A percentile compares a stretch with the other conserved stretches of the same genome.
phyloP scores from a whole-genome alignment of 2,113 vertebrate genomes.

The Labrus mixtus region DNA sequence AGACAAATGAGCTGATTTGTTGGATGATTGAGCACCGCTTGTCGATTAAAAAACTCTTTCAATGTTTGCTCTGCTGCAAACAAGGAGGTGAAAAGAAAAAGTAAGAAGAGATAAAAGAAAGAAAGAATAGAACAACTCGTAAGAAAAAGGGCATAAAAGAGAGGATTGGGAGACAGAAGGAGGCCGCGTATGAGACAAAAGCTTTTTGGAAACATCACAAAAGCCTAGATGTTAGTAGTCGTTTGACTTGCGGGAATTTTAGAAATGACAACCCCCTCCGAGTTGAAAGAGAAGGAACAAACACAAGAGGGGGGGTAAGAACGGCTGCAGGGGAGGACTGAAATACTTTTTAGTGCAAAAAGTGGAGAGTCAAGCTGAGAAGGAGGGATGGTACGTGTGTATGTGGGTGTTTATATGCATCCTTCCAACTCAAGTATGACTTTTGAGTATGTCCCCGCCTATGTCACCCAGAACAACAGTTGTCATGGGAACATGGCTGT shows the following conservation, averaged over 20 bases:
- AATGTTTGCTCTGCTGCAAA: conserved; percentile 40
- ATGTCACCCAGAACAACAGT: conserved; percentile 66
- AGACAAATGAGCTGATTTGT: conserved; percentile 73
- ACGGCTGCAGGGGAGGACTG: conserved; percentile 51
- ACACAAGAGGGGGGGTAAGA: conserved; percentile 54
- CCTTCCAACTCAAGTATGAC: conserved; percentile 29
- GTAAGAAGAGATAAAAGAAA: not conserved
- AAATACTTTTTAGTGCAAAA: conserved; percentile 57
- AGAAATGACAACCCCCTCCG: conserved; percentile 55
- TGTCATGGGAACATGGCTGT: conserved; percentile 76
- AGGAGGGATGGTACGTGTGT: conserved; percentile 22
- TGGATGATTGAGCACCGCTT: conserved; percentile 67
- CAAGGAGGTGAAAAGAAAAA: conserved; percentile 10
- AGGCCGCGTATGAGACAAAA: conserved; percentile 57
- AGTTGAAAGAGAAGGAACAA: conserved; percentile 71
- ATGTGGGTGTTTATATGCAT: conserved; percentile 48
- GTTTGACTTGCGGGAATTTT: conserved; percentile 72
- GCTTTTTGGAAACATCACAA: conserved; percentile 57
- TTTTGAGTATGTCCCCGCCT: conserved; percentile 55
- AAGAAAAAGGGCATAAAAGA: conserved; percentile 17
- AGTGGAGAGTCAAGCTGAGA: conserved; percentile 43
- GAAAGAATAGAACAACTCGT: conserved; percentile 12
- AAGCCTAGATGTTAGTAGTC: conserved; percentile 60
- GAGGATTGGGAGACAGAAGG: conserved; percentile 40
- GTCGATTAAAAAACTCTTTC: conserved; percentile 70